These are phyloP conservation scores for Todiramphus chloris DNA, from an alignment of 2,113 vertebrate species.

Conservation along the genomic window DNA sequence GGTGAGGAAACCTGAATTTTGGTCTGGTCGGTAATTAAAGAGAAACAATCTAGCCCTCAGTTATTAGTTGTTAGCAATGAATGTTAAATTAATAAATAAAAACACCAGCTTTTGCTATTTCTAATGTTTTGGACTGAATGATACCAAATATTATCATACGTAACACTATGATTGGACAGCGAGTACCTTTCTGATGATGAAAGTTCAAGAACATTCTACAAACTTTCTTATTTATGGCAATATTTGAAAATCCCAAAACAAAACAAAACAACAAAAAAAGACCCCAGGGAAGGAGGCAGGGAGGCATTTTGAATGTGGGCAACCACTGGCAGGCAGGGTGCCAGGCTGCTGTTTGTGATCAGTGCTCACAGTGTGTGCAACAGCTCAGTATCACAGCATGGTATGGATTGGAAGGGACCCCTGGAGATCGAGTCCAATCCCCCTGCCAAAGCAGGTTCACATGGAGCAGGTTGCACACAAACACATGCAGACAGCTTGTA, in stretches of 20 bases:
- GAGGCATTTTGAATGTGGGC: no score
- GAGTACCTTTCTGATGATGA: not conserved
- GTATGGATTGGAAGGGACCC: no score
- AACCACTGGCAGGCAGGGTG: not conserved
- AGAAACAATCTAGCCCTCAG: not conserved
- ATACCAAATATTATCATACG: not conserved
- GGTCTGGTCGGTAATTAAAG: not conserved
- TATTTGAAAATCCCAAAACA: not conserved
- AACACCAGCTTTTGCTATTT: not conserved
- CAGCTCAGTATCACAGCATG: not conserved
- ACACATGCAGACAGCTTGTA: no score
- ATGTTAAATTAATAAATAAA: not conserved
- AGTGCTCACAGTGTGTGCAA: fast-evolving
- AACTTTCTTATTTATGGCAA: not conserved
- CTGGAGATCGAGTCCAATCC: no score
- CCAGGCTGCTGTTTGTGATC: not conserved
- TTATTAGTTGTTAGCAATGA: not conserved
- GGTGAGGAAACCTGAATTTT: not conserved
- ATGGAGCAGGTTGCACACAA: no score
- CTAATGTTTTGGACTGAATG: not conserved
- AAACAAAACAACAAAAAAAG: not conserved
- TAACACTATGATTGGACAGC: not conserved
- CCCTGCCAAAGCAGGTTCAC: no score
- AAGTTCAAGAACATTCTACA: not conserved
- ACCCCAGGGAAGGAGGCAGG: no score